Conservation (phyloP, 2,888 invertebrate genomes). For the Palloptera scutellata region DNA sequence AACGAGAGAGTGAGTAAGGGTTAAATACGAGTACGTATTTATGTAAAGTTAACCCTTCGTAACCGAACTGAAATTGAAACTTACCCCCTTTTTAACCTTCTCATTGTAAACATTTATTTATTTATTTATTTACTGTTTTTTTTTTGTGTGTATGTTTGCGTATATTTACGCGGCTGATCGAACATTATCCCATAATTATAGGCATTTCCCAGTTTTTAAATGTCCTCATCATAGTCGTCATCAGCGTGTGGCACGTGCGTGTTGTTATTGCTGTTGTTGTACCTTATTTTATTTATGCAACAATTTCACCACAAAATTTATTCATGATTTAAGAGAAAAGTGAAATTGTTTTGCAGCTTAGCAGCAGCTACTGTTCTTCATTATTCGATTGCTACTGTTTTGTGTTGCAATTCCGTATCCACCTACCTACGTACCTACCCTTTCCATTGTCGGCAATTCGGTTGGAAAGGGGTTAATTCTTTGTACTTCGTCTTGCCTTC, state of each 20-base stretch:
- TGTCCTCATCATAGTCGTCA: background rate
- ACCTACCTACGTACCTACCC: too few relatives aligned
- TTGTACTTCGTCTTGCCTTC: slow-evolving; percentile 4
- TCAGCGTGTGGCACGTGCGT: slow-evolving; percentile 38
- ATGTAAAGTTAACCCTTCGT: slow-evolving; percentile 16
- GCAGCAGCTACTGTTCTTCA: slow-evolving; percentile 3
- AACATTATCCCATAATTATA: slow-evolving; percentile 60
- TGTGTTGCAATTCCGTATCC: too few relatives aligned
- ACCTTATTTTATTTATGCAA: slow-evolving; percentile 49
- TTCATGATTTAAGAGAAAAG: slow-evolving; percentile 49
- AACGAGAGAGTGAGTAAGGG: too few relatives aligned
- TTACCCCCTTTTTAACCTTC: slow-evolving; percentile 2
- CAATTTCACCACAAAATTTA: slow-evolving; percentile 60
- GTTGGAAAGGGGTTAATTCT: background rate
- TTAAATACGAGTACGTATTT: too few relatives aligned
- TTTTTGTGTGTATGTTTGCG: too few relatives aligned
- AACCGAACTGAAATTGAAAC: slow-evolving; percentile 43
- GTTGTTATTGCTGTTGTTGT: slow-evolving; percentile 23
- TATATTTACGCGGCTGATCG: slow-evolving; percentile 41
- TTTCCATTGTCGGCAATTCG: too few relatives aligned
- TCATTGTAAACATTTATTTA: background rate
- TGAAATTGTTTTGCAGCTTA: slow-evolving; percentile 8
- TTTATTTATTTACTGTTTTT: background rate
- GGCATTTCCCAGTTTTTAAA: slow-evolving; percentile 37
- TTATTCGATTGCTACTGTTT: too few relatives aligned